Evolutionary conservation across 2,113 vertebrate genomes (phyloP).

Genomic region (Epinephelus moara): DNA sequence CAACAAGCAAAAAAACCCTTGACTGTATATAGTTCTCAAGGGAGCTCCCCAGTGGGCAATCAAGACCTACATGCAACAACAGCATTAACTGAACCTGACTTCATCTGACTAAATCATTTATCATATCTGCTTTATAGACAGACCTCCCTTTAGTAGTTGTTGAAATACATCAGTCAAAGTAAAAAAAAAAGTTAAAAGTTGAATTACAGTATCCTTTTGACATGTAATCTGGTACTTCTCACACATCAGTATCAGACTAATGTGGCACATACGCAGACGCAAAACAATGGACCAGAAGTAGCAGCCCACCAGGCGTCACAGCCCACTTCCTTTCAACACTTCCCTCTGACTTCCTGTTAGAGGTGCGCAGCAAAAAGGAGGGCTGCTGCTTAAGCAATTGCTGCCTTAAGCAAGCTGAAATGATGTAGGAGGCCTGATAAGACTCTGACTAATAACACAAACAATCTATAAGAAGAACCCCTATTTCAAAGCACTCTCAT

Average conservation of each 20-base stretch:
- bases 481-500: neutral
- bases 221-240: neutral
- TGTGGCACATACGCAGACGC: neutral
- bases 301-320: conserved; percentile 57
- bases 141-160: too few species aligned
- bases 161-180: neutral
- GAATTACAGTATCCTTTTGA: neutral
- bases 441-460: neutral
- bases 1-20: too few species aligned
- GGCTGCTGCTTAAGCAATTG: neutral
- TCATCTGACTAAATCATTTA: too few species aligned
- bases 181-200: neutral
- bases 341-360: conserved; percentile 77
- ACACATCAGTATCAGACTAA: neutral
- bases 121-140: too few species aligned
- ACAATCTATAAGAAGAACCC: neutral
- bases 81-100: too few species aligned
- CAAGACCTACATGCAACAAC: too few species aligned
- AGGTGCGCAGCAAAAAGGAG: conserved; percentile 19
- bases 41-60: too few species aligned
- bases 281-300: conserved; percentile 79
- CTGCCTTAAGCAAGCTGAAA: conserved; percentile 28
- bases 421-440: conserved; percentile 14
- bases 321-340: conserved; percentile 82
- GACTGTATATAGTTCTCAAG: too few species aligned